Percentiles rank a stretch among this genome's conserved stretches.
Conservation (phyloP, 2,888 invertebrate genomes). For the Dryobotodes eremita region DNA sequence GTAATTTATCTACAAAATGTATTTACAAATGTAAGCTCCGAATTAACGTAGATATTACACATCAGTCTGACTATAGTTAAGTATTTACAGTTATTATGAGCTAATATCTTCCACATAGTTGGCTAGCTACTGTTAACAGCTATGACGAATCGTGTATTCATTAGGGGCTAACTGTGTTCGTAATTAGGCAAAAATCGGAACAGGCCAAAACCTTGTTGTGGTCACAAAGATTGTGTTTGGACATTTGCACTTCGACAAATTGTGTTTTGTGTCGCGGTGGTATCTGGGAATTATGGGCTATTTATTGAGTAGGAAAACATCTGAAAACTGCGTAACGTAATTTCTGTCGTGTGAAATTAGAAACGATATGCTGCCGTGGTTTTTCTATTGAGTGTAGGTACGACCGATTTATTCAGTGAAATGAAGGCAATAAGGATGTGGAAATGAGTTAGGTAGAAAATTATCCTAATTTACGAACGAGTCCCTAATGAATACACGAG, state of each 20-base stretch:
- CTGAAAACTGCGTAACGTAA: not conserved
- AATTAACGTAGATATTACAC: slow-evolving; percentile 84
- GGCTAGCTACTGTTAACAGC: slow-evolving; percentile 63
- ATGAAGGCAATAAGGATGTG: not conserved
- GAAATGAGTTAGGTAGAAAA: slow-evolving; percentile 2
- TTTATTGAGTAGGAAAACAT: not conserved
- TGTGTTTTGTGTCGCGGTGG: not conserved
- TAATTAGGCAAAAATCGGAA: slow-evolving; percentile 32
- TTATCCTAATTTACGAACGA: slow-evolving; percentile 7
- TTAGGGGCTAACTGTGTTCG: slow-evolving; percentile 33
- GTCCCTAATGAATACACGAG: slow-evolving; percentile 37
- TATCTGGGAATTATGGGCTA: not conserved
- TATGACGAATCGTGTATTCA: slow-evolving; percentile 49
- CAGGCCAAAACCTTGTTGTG: slow-evolving; percentile 15
- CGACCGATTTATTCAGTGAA: not conserved
- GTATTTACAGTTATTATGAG: slow-evolving; percentile 65
- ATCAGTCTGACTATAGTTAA: slow-evolving; percentile 85
- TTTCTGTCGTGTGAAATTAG: not conserved
- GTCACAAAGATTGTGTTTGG: slow-evolving; percentile 24
- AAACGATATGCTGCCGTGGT: not conserved
- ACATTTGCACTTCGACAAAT: slow-evolving; percentile 11
- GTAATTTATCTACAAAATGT: slow-evolving; percentile 86
- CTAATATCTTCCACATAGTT: slow-evolving; percentile 53
- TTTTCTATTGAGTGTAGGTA: not conserved
- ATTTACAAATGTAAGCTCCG: slow-evolving; percentile 89